Evolutionary conservation across 2,113 vertebrate species (phyloP).

Genomic region (Ceratotherium simum): DNA sequence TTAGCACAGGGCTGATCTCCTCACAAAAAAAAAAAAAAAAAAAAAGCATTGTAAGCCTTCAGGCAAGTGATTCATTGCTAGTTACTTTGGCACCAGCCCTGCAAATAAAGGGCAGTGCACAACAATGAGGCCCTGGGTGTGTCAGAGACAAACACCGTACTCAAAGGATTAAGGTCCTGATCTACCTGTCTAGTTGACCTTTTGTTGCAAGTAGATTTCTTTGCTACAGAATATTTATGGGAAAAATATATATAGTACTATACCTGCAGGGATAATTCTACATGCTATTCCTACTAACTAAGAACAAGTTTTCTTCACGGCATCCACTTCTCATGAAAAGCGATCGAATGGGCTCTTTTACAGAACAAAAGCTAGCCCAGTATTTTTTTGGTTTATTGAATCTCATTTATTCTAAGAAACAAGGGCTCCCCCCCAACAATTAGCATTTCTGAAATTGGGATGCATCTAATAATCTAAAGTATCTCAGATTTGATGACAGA

Average conservation of each 20-base stretch:
- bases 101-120: conserved; percentile 63
- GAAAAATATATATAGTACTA: neutral
- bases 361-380: neutral
- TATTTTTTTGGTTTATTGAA: conserved; percentile 26
- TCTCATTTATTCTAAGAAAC: neutral
- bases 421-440: neutral
- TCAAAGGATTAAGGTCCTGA: conserved; percentile 26
- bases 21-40: too few relatives aligned
- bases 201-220: conserved; percentile 22
- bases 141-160: conserved; percentile 9
- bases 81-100: neutral
- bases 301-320: conserved; percentile 39
- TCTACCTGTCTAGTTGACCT: conserved; percentile 11
- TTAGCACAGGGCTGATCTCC: too few relatives aligned
- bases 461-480: neutral
- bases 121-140: neutral
- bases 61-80: conserved; percentile 61
- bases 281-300: conserved; percentile 47
- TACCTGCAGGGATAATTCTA: conserved; percentile 26
- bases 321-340: conserved; percentile 49
- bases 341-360: conserved; percentile 7
- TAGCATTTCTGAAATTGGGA: conserved; percentile 46
- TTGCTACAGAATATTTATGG: conserved; percentile 42
- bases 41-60: conserved; percentile 23
- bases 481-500: conserved; percentile 3